Percentiles rank a stretch among this genome's conserved stretches.
These are phyloP conservation scores for Fratercula arctica DNA, from an alignment of 2,797 vertebrate genomes.

Conservation along the genomic window DNA sequence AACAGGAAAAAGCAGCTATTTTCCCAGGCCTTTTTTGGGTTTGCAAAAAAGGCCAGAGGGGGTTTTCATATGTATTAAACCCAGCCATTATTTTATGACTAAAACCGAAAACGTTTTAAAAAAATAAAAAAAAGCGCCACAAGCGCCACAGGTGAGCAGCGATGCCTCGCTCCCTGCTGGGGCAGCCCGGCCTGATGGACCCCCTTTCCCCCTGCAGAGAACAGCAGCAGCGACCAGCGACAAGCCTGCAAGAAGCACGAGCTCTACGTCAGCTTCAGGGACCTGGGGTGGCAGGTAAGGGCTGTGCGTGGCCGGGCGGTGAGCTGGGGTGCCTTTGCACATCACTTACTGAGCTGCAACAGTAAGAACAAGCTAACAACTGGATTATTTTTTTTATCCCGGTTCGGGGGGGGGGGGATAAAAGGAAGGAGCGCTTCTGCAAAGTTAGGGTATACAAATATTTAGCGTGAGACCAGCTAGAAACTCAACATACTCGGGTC, in stretches of 20 bases:
- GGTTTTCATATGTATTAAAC: background rate
- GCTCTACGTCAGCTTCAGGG: constrained; percentile 96
- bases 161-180: background rate
- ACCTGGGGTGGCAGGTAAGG: constrained; percentile 96
- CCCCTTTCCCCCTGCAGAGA: constrained; percentile 77
- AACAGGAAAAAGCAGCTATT: background rate
- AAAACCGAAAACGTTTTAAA: background rate
- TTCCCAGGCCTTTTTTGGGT: background rate
- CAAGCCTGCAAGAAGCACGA: constrained; percentile 99
- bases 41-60: background rate
- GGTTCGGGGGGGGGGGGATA: too few relatives aligned
- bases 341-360: background rate
- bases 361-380: background rate
- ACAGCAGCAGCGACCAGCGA: constrained; percentile 94
- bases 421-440: background rate
- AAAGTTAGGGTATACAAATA: background rate
- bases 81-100: background rate
- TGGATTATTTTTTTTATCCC: background rate
- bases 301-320: accelerated
- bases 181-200: background rate
- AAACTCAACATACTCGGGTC: accelerated
- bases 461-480: background rate
- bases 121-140: background rate
- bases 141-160: accelerated
- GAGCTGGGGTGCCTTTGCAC: background rate